Evolutionary conservation across 2,888 invertebrate genomes (phyloP).

Genomic region (Sturmia bella): DNA sequence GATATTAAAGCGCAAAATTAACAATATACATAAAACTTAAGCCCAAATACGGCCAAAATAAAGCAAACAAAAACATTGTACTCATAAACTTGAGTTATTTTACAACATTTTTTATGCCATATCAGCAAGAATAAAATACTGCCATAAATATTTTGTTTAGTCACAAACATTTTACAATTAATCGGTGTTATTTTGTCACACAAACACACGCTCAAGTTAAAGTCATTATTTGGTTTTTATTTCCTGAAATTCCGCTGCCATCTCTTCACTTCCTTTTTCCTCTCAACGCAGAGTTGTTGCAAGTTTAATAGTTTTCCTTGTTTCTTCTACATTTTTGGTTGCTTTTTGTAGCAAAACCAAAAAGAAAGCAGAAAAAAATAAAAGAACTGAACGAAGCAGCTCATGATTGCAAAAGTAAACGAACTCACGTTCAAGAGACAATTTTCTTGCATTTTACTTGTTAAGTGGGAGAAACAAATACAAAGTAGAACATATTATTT

Average conservation of each 20-base stretch:
- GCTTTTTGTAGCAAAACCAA: background rate
- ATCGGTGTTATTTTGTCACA: constrained; percentile 29
- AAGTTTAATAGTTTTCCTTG: constrained; percentile 13
- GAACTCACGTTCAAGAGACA: constrained; percentile 10
- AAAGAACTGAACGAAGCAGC: background rate
- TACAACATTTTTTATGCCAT: no score
- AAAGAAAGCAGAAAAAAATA: no score
- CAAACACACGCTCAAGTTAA: constrained; percentile 37
- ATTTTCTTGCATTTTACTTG: background rate
- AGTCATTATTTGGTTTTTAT: constrained; percentile 23
- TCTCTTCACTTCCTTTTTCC: background rate
- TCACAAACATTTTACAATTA: constrained; percentile 58
- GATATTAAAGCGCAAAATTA: no score
- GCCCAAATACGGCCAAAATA: no score
- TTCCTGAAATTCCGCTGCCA: constrained; percentile 22
- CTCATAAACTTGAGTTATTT: no score
- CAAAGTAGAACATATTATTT: no score
- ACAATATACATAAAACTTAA: no score
- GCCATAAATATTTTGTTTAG: constrained; percentile 55
- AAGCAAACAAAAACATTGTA: no score
- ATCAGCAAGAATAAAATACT: no score
- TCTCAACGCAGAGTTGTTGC: no score
- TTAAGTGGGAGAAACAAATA: no score
- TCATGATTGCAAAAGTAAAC: background rate
- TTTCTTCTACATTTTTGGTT: background rate